phyloP scores from a whole-genome alignment of 2,797 vertebrate genomes.

The Lacerta bilineata region DNA sequence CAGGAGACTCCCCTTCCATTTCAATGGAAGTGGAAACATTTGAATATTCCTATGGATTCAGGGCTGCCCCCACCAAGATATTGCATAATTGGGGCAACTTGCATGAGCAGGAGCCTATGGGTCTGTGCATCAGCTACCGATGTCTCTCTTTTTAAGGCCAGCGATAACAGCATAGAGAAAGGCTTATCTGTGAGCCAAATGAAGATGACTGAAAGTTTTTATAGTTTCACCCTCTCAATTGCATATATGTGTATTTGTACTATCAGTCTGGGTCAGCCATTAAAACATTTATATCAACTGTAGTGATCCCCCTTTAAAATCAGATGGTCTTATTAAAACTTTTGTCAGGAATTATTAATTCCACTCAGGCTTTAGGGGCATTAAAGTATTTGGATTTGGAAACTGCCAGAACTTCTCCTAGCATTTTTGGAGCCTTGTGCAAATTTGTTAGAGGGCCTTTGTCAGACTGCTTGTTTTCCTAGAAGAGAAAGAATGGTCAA shows the following conservation, averaged over 20 bases:
- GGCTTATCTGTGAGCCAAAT: no score
- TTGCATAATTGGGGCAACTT: neutral
- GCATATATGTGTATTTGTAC: neutral
- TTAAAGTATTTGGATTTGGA: neutral
- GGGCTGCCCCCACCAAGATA: neutral
- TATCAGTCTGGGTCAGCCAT: neutral
- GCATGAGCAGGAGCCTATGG: neutral
- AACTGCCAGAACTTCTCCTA: neutral
- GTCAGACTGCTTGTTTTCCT: constrained; percentile 27
- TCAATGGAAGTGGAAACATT: neutral
- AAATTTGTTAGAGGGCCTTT: neutral
- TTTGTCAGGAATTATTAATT: neutral
- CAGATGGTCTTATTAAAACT: neutral
- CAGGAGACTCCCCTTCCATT: neutral
- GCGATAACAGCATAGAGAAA: neutral
- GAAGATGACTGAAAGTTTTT: neutral
- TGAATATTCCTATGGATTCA: neutral
- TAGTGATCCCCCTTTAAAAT: neutral
- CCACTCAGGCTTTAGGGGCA: neutral
- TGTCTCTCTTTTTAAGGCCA: neutral
- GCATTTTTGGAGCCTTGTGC: neutral
- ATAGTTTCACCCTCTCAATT: neutral
- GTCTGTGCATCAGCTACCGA: neutral
- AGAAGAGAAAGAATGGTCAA: constrained; percentile 21
- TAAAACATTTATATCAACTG: neutral